phyloP scores from a whole-genome alignment of 2,113 vertebrate genomes.

The Oncorhynchus mykiss region DNA sequence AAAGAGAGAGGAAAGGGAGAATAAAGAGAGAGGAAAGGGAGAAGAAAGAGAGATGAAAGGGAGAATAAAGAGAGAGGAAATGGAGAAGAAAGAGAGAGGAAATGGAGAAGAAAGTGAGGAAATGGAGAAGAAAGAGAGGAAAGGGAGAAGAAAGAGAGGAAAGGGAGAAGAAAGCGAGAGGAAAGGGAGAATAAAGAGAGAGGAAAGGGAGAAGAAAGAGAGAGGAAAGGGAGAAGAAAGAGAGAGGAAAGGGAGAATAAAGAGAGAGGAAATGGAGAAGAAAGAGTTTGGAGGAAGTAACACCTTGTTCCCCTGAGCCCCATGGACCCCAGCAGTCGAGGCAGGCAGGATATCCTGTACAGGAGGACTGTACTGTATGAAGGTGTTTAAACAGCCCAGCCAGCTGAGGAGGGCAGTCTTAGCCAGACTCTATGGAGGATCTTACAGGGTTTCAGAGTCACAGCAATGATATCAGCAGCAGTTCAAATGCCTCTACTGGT shows the following conservation, averaged over 20 bases:
- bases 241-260: not conserved
- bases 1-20: no score
- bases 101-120: no score
- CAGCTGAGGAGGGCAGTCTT: slow-evolving; percentile 35
- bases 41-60: no score
- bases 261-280: slow-evolving; percentile 13
- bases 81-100: no score
- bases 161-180: not conserved
- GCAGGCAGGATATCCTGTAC: slow-evolving; percentile 2
- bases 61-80: no score
- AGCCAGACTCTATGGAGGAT: slow-evolving; percentile 29
- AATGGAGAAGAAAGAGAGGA: no score
- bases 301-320: slow-evolving; percentile 63
- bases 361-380: slow-evolving; percentile 19
- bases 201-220: not conserved
- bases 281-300: slow-evolving; percentile 60
- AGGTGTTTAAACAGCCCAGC: slow-evolving; percentile 39
- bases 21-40: no score
- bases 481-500: slow-evolving; percentile 31
- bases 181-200: not conserved
- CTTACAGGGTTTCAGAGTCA: slow-evolving; percentile 36
- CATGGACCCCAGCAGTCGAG: slow-evolving; percentile 12
- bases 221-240: no score
- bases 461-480: slow-evolving; percentile 30
- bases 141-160: not conserved